Conservation (phyloP, 1,140 invertebrate genomes). For the Zophobas atratus region DNA sequence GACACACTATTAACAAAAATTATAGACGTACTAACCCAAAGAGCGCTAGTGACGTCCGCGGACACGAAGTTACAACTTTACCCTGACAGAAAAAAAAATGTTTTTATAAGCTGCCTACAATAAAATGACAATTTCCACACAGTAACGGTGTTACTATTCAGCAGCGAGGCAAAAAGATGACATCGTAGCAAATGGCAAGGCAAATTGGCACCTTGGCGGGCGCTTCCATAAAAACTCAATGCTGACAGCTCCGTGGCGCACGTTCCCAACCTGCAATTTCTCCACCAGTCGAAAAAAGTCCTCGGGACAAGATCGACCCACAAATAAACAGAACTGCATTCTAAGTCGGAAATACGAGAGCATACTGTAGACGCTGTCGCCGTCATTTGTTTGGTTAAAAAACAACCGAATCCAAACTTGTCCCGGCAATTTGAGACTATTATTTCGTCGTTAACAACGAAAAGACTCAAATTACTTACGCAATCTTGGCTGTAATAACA, state of each 20-base stretch:
- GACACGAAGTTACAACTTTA: no score
- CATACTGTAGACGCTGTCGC: conserved; percentile 13
- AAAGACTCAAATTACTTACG: conserved; percentile 40
- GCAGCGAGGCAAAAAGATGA: neutral
- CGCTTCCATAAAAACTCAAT: neutral
- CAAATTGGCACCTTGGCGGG: conserved; percentile 22
- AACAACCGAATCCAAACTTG: conserved; percentile 22
- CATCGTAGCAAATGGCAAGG: conserved; percentile 1
- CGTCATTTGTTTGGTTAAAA: neutral
- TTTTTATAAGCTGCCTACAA: neutral
- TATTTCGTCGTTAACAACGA: conserved; percentile 37
- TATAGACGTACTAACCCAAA: no score
- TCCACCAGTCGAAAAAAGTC: neutral
- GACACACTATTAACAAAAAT: no score
- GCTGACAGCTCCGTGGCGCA: neutral
- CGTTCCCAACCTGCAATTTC: conserved; percentile 17
- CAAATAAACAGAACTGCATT: neutral
- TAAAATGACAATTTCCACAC: neutral
- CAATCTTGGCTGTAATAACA: conserved; percentile 29
- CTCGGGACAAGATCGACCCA: neutral
- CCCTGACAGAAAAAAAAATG: neutral
- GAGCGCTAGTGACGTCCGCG: no score
- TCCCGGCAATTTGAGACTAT: conserved; percentile 34
- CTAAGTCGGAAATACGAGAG: neutral
- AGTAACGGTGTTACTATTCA: neutral